Percentiles rank a stretch among this genome's conserved stretches.
phyloP scores from a whole-genome alignment of 1,140 invertebrate species.

The Drosophila rufa region DNA sequence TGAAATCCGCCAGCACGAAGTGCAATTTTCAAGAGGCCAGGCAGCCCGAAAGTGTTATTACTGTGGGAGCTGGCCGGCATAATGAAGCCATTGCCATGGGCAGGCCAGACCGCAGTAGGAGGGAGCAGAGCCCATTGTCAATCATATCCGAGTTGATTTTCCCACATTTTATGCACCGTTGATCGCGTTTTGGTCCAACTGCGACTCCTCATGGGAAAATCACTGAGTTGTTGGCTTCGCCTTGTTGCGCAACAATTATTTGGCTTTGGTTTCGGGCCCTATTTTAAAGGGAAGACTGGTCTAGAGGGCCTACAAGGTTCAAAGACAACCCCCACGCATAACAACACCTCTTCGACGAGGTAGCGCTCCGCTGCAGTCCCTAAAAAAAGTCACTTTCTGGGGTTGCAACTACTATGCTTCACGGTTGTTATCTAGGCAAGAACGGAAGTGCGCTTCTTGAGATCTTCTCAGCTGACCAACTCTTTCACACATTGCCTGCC shows the following conservation, averaged over 20 bases:
- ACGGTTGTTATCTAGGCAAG: conserved; percentile 60
- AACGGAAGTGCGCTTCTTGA: conserved; percentile 75
- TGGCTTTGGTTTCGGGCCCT: conserved; percentile 45
- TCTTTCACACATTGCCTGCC: conserved; percentile 68
- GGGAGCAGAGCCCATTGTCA: conserved; percentile 35
- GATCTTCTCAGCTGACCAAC: conserved; percentile 53
- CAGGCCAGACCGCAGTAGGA: conserved; percentile 9
- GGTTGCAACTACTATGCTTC: conserved; percentile 47
- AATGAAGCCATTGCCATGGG: conserved; percentile 75
- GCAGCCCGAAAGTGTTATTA: conserved; percentile 42
- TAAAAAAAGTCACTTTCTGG: conserved; percentile 20
- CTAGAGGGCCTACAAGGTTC: background rate
- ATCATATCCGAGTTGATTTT: conserved; percentile 59
- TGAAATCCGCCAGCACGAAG: conserved; percentile 69
- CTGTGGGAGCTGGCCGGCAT: conserved; percentile 70
- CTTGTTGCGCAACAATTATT: conserved; percentile 76
- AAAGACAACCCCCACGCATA: conserved; percentile 58
- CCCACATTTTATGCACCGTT: conserved; percentile 71
- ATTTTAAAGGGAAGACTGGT: background rate
- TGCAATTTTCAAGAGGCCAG: conserved; percentile 62
- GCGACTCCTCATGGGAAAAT: conserved; percentile 70
- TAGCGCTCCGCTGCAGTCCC: conserved; percentile 53
- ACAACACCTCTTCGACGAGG: conserved; percentile 49
- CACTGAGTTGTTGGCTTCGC: conserved; percentile 65
- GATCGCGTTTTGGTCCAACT: conserved; percentile 39